Evolutionary conservation across 2,888 invertebrate species (phyloP).

Genomic region (Sinopyrophorus schimmeli): DNA sequence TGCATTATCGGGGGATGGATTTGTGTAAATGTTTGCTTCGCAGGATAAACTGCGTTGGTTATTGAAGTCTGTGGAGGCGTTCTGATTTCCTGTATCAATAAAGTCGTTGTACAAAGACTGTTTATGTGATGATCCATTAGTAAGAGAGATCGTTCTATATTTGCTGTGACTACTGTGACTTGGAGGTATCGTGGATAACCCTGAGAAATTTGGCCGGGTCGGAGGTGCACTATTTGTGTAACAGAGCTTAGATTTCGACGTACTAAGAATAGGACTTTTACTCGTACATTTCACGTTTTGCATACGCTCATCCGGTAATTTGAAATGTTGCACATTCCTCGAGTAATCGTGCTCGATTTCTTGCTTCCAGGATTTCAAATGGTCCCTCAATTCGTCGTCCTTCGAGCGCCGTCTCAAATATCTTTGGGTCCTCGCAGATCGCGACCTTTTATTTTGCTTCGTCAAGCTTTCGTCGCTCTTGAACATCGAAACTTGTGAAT

Average conservation of each 20-base stretch:
- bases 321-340: conserved; percentile 19
- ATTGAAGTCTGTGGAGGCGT: conserved; percentile 9
- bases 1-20: conserved; percentile 41
- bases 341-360: conserved; percentile 44
- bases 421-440: conserved; percentile 78
- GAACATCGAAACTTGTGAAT: conserved; percentile 67
- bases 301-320: conserved; percentile 33
- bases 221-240: conserved; percentile 28
- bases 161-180: conserved; percentile 46
- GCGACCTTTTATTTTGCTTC: conserved; percentile 62
- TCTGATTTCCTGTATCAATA: conserved; percentile 11
- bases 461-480: conserved; percentile 71
- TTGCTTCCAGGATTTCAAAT: conserved; percentile 46
- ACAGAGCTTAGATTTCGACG: conserved; percentile 23
- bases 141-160: conserved; percentile 45
- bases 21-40: conserved; percentile 52
- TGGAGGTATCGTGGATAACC: conserved; percentile 53
- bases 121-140: conserved; percentile 35
- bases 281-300: conserved; percentile 42
- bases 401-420: conserved; percentile 75
- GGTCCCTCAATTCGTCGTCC: conserved; percentile 67
- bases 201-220: conserved; percentile 40
- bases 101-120: conserved; percentile 34
- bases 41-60: conserved; percentile 50
- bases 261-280: conserved; percentile 43